phyloP scores from a whole-genome alignment of 2,888 invertebrate genomes.

The Chorisops tibialis region DNA sequence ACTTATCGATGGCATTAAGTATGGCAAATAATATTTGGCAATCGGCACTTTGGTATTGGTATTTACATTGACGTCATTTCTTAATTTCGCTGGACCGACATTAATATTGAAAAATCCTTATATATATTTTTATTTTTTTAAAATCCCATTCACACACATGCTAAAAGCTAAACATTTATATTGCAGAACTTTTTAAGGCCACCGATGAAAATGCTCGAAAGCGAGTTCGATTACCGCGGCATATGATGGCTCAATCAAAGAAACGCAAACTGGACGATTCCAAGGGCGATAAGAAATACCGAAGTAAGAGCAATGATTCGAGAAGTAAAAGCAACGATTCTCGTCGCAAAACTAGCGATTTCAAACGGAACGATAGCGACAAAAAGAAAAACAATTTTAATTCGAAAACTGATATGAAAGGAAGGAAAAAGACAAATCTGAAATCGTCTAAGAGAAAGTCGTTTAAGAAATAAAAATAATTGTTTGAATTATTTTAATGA shows the following conservation, averaged over 20 bases:
- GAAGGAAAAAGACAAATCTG: background rate
- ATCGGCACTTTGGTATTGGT: too few relatives aligned
- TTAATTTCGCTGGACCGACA: too few relatives aligned
- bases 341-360: background rate
- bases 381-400: background rate
- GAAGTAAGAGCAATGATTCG: too few relatives aligned
- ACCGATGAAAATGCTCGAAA: slow-evolving; percentile 40
- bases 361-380: background rate
- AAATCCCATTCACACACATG: background rate
- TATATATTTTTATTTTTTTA: background rate
- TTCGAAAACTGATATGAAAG: background rate
- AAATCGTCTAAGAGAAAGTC: slow-evolving; percentile 5
- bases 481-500: too few relatives aligned
- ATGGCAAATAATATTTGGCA: too few relatives aligned
- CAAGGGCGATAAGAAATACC: background rate
- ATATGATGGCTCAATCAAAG: slow-evolving; percentile 35
- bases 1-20: too few relatives aligned
- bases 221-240: slow-evolving; percentile 39
- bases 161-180: slow-evolving; percentile 4
- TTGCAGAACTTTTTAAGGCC: slow-evolving; percentile 43
- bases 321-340: too few relatives aligned
- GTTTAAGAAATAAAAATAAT: too few relatives aligned
- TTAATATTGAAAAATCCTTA: too few relatives aligned
- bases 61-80: too few relatives aligned
- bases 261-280: slow-evolving; percentile 35